Evolutionary conservation across 2,113 vertebrate species (phyloP), one percentile per base, ranked within the genome.

Genomic region (Salvelinus fontinalis): DNA sequence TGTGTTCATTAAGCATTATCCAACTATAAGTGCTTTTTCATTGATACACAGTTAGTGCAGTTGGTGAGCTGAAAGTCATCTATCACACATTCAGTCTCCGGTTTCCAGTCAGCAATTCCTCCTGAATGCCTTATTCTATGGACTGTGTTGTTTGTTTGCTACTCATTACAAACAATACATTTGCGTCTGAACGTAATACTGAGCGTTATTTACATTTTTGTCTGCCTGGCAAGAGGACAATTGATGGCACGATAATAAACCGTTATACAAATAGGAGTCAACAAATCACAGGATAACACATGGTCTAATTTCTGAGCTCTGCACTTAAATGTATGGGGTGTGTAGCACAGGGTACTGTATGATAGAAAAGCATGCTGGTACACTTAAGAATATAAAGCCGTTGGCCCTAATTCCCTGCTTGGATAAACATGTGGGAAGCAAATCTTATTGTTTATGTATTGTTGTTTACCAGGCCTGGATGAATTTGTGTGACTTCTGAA

Each of bases 401-500:
- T 65, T 57, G n/a, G 69, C 12, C n/a, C 54, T 24, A 75, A 68
- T 71, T 60, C 48, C 24, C 49, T 31, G 75, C 71, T 70, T 76
- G 18, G 79, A 74, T 16, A 73, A 74, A 77, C 71, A 11, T 59
- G 49, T 59, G 54, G 48, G 9, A 44, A 44, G 34, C 9, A 73
- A 60, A 39, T 67, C 20, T 71, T 13, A 26, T 78, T 71, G 67
- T 59, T 70, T 70, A 39, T 22, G 26, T 67, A 24, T 48, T 59
- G 14, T 75, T 39, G 39, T 44, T 60, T 22, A 75, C 29, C 9
- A n/a, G 12, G 68, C 65, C 34, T 31, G 13, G 78, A 77, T n/a
- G 70, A 34, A 13, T 79, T 67, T 44, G 39, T 80, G 18, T 74
- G 51, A 79, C 72, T 81, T 80, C 75, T 20, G 75, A 76, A 81